Evolutionary conservation across 2,797 vertebrate genomes (phyloP).

Genomic region (Avahi laniger): DNA sequence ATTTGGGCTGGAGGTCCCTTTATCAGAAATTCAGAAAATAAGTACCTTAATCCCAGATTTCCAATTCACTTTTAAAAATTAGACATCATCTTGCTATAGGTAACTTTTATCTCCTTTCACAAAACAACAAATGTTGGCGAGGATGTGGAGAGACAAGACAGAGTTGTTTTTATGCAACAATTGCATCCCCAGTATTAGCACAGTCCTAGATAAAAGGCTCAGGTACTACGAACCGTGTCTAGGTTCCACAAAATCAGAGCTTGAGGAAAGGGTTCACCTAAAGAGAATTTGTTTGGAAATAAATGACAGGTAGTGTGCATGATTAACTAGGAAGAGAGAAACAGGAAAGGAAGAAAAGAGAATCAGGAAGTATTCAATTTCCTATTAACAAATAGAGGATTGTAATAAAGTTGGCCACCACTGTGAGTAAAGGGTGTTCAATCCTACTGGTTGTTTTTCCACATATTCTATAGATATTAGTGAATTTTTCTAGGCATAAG

Average conservation of each 20-base stretch:
- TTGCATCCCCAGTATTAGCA: not conserved
- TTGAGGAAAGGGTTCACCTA: not conserved
- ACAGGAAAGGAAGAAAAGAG: not conserved
- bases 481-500: not conserved
- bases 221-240: too few species aligned
- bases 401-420: not conserved
- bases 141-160: too few species aligned
- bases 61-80: slow-evolving; percentile 30
- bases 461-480: not conserved
- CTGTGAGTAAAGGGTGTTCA: not conserved
- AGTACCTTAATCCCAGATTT: not conserved
- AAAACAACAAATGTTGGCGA: too few species aligned
- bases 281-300: not conserved
- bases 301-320: not conserved
- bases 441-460: not conserved
- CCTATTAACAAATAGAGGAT: not conserved
- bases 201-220: not conserved
- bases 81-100: not conserved
- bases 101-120: not conserved
- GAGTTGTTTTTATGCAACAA: not conserved
- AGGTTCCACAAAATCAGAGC: not conserved
- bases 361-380: not conserved
- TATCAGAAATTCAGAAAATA: not conserved
- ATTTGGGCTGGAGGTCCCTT: not conserved
- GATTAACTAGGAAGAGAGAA: not conserved